Conservation (phyloP, 2,113 vertebrate genomes). For the Corythaeola cristata region DNA sequence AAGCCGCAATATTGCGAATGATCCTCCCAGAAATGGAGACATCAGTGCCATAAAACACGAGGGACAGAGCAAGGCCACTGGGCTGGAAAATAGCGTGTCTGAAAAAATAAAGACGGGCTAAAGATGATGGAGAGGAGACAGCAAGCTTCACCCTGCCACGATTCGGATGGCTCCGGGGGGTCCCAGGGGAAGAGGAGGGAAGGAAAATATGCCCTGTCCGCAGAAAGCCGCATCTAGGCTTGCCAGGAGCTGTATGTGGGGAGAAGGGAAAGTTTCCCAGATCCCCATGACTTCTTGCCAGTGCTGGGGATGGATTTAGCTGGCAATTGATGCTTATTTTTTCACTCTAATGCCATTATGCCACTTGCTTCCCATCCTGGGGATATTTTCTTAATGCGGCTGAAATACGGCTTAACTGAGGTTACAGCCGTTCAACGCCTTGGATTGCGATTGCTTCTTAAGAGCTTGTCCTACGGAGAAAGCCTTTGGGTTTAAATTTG, state of each 20-base stretch:
- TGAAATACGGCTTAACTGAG: constrained; percentile 50
- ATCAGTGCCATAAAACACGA: constrained; percentile 49
- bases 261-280: neutral
- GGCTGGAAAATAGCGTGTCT: constrained; percentile 54
- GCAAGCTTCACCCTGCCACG: neutral
- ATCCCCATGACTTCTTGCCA: neutral
- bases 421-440: constrained; percentile 21
- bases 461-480: constrained; percentile 15
- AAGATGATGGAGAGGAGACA: constrained; percentile 21
- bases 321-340: neutral
- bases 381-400: constrained; percentile 60
- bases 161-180: neutral
- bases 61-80: constrained; percentile 60
- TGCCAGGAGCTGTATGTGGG: rapidly evolving
- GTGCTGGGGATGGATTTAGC: neutral
- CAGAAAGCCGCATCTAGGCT: neutral
- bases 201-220: neutral
- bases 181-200: neutral
- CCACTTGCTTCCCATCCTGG: constrained; percentile 31
- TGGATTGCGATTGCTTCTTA: constrained; percentile 31
- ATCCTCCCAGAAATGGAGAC: constrained; percentile 53
- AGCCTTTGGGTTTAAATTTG: constrained; percentile 47
- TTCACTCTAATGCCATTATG: constrained; percentile 55
- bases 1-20: neutral
- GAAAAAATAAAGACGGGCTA: constrained; percentile 2